Evolutionary conservation across 2,888 invertebrate species (phyloP).

Genomic region (Pollenia angustigena): DNA sequence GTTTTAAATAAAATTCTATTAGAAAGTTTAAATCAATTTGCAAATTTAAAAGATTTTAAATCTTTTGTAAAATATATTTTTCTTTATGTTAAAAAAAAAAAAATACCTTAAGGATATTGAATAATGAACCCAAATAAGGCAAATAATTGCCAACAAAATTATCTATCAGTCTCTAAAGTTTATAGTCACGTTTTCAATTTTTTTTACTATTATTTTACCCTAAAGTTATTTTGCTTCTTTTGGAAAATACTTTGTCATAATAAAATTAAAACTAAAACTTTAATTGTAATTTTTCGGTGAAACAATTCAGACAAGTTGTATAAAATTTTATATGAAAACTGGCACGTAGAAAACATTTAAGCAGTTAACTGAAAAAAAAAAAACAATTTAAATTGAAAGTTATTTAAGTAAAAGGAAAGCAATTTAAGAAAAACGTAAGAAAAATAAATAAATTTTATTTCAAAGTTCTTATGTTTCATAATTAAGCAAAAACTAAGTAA

Average conservation of each 20-base stretch:
- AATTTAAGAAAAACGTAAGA: background rate
- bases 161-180: slow-evolving; percentile 50
- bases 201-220: slow-evolving; percentile 34
- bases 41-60: background rate
- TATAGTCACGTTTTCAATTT: slow-evolving; percentile 56
- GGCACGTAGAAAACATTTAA: slow-evolving; percentile 50
- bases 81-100: background rate
- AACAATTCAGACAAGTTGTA: slow-evolving; percentile 36
- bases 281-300: slow-evolving; percentile 48
- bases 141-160: slow-evolving; percentile 48
- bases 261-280: slow-evolving; percentile 38
- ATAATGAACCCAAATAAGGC: slow-evolving; percentile 20
- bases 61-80: background rate
- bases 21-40: background rate
- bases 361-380: slow-evolving; percentile 32
- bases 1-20: too few relatives aligned
- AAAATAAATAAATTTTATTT: too few relatives aligned
- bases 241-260: slow-evolving; percentile 7
- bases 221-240: slow-evolving; percentile 34
- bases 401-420: slow-evolving; percentile 34
- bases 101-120: slow-evolving; percentile 29
- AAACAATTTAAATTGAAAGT: slow-evolving; percentile 52
- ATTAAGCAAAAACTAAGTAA: too few relatives aligned
- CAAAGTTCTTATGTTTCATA: too few relatives aligned
- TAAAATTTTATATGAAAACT: slow-evolving; percentile 25